Evolutionary conservation across 1,140 invertebrate genomes (phyloP), one percentile per base, ranked within the genome.

Genomic region (Saccostrea glomerata): DNA sequence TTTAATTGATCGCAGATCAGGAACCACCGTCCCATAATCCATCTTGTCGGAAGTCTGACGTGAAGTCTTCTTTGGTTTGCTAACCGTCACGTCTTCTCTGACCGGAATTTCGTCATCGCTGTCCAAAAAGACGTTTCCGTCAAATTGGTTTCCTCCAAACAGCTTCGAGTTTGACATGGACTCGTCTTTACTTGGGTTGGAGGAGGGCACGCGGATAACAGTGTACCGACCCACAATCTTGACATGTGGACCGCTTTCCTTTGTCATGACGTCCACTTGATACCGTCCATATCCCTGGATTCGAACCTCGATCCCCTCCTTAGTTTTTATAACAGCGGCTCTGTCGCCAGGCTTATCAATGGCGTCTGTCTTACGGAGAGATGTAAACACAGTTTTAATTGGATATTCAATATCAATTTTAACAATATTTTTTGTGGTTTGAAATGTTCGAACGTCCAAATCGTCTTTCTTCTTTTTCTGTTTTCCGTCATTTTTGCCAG

Each of bases 261-360:
- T 87, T 13, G 55, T 83, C 56, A 87, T 47, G 12, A 87, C 47
- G 55, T 87, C 86, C 40, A 87, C 30, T n/a, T 83, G 58, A 83
- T 87, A 87, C 36, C 82, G 25, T 12, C 86, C 86, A 11, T 56
- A 84, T 63, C 56, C 82, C 47, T 87, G 82, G 30, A 87, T 84
- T 87, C 86, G 56, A 20, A 87, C 58, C 36, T 87, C 86, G 25
- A 87, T 30, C 5, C 56, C 84, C 7, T 30, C 30, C 20, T 84
- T 84, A 7, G 23, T 58, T 63, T 84, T 84, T 15, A 83, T 36
- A 6, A 87, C 86, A 20, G 82, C 54, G 7, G 82, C 56, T 7
- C 56, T 84, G 55, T 82, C 86, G 36, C 55, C n/a, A 66, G 25
- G 56, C 25, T 87, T 83, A 13, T 87, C 86, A 84, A 36, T 87